Base-by-base conservation (phyloP, 2,888 invertebrate species). In the Candidula unifasciata region DNA sequence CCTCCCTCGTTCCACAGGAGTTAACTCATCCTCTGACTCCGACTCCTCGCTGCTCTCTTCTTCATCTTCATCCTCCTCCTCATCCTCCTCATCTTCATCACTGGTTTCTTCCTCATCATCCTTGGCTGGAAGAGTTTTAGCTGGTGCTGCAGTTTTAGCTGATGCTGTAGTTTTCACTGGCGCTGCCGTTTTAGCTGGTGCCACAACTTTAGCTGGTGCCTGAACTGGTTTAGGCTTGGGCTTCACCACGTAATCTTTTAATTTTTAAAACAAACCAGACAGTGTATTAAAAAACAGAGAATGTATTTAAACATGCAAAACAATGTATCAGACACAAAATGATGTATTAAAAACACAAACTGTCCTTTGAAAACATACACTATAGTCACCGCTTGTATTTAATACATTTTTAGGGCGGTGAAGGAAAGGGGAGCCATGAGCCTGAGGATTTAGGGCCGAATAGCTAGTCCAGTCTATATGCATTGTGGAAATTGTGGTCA, bases 51-150 rank as follows among this genome's bases (percentile, higher is more conserved):
- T 92, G 44, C 94, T 94, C 30, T 89, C 88, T n/a, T 88, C 88
- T 0, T 88, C 89, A 2, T 91, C 90, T n/a, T 90, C 91, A 2
- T 89, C 89, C 1, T 90, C 88, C 24, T 90, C 90, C 57, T 94
- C 94, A 54, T 93, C 92, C 44, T 93, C 93, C 37, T 91, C 91
- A 35, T 89, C 89, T 24, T 89, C 89, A 18, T 88, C 90, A 52
- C 89, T 89, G 57, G 87, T 87, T 0, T 80, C 85, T 30, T 84
- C 79, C 57, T 97, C 97, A 24, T 97, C 97, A 90, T 95, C 95
- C 92, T 83, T 77, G 18, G 30, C 78, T 44, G 33, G 54, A 2
- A 54, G 30, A 30, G 79, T 80, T 21, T 85, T 82, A 44, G 18
- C 60, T 30, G 85, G 18, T 68, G 80, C 87, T 71, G 69, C 74